phyloP scores from a whole-genome alignment of 2,113 vertebrate genomes.

The Onychorhynchus coronatus region DNA sequence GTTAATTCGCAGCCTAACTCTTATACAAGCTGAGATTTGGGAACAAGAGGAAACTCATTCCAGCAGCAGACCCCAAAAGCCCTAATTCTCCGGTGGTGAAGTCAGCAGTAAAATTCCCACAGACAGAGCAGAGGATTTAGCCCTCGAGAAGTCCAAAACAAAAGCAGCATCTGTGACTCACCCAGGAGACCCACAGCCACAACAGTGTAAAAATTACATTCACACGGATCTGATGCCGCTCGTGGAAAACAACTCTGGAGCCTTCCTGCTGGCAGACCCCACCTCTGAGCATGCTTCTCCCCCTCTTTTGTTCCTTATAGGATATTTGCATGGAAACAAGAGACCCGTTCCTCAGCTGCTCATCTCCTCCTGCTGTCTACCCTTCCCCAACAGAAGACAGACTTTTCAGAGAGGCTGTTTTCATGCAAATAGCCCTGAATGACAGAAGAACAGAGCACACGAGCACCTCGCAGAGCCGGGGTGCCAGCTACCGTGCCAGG shows the following conservation, averaged over 20 bases:
- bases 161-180: conserved; percentile 38
- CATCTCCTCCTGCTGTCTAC: not conserved
- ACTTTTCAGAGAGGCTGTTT: not conserved
- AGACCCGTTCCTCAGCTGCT: not conserved
- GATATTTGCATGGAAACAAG: conserved; percentile 28
- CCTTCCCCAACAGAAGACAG: not conserved
- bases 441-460: not conserved
- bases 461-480: not conserved
- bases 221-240: not conserved
- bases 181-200: not conserved
- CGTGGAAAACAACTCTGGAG: not conserved
- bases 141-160: not conserved
- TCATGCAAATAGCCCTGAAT: not conserved
- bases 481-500: not conserved
- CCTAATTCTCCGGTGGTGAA: not conserved
- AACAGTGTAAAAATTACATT: conserved; percentile 18
- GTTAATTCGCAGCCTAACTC: not conserved
- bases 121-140: not conserved
- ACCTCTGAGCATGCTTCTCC: not conserved
- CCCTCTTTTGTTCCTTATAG: not conserved
- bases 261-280: not conserved
- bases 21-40: not conserved
- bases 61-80: not conserved
- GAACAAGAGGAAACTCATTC: not conserved
- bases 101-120: not conserved